Evolutionary conservation across 2,113 vertebrate genomes (phyloP), one percentile per base, ranked within the genome.

Genomic region (Epinephelus cyanopodus): DNA sequence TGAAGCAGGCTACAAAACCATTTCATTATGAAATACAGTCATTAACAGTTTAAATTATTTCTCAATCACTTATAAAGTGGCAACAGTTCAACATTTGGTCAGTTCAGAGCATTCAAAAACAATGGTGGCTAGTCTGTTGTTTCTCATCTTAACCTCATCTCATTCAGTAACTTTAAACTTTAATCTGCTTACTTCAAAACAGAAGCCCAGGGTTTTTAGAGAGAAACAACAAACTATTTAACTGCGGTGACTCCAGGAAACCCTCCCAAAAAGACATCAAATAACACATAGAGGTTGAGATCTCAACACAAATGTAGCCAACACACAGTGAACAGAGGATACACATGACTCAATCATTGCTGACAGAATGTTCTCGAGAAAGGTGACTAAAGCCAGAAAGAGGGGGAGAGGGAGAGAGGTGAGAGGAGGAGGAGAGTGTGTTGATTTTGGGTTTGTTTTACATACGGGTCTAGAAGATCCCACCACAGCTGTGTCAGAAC

Each of bases 381-480:
- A 91, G 77, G 88, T 90, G 87, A 83, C 75, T 89, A 80, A 89
- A 90, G 89, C 74, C 86, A 93, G 89, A 90, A 82, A 91, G 68
- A 89, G 79, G 70, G 91, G 74, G 81, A 83, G 88, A 84, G 77
- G 80, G 69, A 86, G 87, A 86, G 74, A 90, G 74, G 86, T 69
- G 77, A 86, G 83, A 84, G 81, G 52, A 74, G 73, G 81, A 90
- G 73, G 83, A 84, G 82, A 87, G 92, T 79, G 94, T 90, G 90
- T 92, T 94, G 89, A 77, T 91, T 91, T 90, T 80, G 87, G 91
- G 86, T 93, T 95, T 94, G 91, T 94, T 97, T 98, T 99, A 99
- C 98, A 99, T 99, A 99, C 98, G 97, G 97, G 97, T 99, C 99
- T 99, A 94, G 98, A 98, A 90, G 98, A 96, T 97, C 98, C 98